Percentiles rank a stretch among this genome's conserved stretches.
These are phyloP conservation scores for Coecobrya sp. DNA, from an alignment of 2,888 invertebrate genomes.

Conservation along the genomic window DNA sequence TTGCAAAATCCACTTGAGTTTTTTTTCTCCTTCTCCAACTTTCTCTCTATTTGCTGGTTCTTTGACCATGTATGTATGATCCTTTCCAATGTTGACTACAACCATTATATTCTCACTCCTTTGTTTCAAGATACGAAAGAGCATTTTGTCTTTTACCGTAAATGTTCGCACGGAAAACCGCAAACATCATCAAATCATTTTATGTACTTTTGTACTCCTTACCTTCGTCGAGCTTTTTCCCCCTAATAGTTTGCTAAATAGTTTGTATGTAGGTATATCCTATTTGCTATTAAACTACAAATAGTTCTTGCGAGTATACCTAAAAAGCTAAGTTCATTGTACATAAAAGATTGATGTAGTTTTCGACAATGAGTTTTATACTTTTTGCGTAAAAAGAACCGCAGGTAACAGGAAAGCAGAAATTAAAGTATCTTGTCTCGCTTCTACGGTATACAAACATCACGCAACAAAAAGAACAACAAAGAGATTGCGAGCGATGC, in stretches of 20 bases:
- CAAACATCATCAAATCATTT: conserved; percentile 72
- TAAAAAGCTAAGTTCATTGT: background rate
- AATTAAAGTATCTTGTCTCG: conserved; percentile 21
- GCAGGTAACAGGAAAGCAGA: background rate
- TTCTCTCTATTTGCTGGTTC: conserved; percentile 43
- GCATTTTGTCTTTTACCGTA: conserved; percentile 27
- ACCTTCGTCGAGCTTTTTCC: too few species aligned
- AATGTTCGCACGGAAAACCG: conserved; percentile 69
- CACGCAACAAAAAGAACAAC: conserved; percentile 50
- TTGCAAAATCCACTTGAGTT: conserved; percentile 75
- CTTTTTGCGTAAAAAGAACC: background rate
- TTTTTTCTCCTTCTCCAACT: conserved; percentile 44
- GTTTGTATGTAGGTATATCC: too few species aligned
- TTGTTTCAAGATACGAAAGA: conserved; percentile 55
- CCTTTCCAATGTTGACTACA: conserved; percentile 13
- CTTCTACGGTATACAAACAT: conserved; percentile 13
- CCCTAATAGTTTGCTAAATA: background rate
- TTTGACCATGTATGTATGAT: conserved; percentile 16
- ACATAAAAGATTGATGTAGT: conserved; percentile 1
- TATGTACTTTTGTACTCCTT: background rate
- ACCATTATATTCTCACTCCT: background rate
- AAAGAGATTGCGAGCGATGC: background rate
- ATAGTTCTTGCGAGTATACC: too few species aligned
- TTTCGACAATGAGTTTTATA: background rate
- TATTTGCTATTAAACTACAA: too few species aligned